Evolutionary conservation across 2,797 vertebrate species (phyloP), one percentile per base, ranked within the genome.

Genomic region (Knipowitschia caucasica): DNA sequence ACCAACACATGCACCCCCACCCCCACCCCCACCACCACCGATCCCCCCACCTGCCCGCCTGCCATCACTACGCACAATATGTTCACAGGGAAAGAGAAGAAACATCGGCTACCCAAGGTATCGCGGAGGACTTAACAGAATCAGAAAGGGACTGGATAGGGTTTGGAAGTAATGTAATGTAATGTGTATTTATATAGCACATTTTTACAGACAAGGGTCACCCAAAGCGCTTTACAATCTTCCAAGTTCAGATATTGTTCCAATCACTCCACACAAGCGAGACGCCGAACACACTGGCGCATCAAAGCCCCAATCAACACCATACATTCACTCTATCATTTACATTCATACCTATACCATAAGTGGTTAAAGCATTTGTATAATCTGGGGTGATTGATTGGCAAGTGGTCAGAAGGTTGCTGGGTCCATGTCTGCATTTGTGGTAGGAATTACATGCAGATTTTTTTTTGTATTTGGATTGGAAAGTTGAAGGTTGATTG

Each of bases 21-120:
- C 2, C 82, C 71, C 74, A 40, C 54, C 45, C 11, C n/a, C 33
- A 3, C 12, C 35, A 2, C 35, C 17, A 12, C 20, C 11, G 20
- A 2, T 42, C 21, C 8, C 17, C 31, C 73, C 54, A 47, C 54
- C 55, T 56, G 30, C 47, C 54, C 50, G 25, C 63, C 42, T 59
- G 21, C 33, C 55, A 67, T 60, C 58, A 69, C 53, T 45, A 56
- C 53, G 52, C 57, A 62, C 65, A 76, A 76, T 73, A 77, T 79
- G 71, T 66, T 73, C 62, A 52, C 69, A 30, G 14, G 35, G 49
- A 67, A 50, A 53, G 62, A 61, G 75, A 59, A 75, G 42, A 39
- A 63, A 50, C 15, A 0, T 39, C 60, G 62, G 67, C 62, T 56
- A 36, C 56, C 47, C 56, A 73, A 53, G 15, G 58, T 40, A 63